These are phyloP conservation scores for Microcebus griseorufus DNA, from an alignment of 2,113 vertebrate species.

Conservation along the genomic window DNA sequence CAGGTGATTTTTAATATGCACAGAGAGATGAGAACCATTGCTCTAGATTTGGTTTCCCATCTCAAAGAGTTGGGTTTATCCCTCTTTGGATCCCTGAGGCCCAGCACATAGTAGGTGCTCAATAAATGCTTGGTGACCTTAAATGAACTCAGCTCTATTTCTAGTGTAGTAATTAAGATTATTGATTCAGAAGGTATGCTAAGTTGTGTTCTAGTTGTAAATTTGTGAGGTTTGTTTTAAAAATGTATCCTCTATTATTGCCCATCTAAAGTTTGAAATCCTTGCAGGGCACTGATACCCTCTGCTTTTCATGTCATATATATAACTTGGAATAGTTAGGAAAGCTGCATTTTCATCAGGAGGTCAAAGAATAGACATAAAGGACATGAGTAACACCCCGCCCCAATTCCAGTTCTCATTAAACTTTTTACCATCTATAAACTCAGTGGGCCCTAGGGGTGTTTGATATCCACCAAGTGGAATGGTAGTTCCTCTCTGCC, in stretches of 20 bases:
- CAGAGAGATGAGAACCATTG: neutral
- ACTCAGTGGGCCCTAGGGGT: neutral
- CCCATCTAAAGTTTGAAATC: neutral
- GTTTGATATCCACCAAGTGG: neutral
- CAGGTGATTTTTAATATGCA: neutral
- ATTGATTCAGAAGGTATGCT: neutral
- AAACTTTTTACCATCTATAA: neutral
- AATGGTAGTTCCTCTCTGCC: neutral
- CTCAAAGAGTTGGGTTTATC: neutral
- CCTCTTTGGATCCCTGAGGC: neutral
- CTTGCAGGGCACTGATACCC: neutral
- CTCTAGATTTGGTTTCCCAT: neutral
- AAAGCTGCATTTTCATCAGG: constrained; percentile 20
- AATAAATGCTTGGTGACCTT: neutral
- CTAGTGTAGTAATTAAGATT: neutral
- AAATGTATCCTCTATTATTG: neutral
- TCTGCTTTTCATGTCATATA: neutral
- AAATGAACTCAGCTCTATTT: constrained; percentile 9
- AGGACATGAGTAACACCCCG: neutral
- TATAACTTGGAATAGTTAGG: neutral
- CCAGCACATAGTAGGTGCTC: neutral
- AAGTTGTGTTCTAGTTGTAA: neutral
- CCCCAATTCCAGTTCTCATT: neutral
- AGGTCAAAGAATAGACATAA: neutral
- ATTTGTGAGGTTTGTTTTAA: neutral